These are phyloP conservation scores for Centropus bengalensis DNA, from an alignment of 2,113 vertebrate species.

Conservation along the genomic window DNA sequence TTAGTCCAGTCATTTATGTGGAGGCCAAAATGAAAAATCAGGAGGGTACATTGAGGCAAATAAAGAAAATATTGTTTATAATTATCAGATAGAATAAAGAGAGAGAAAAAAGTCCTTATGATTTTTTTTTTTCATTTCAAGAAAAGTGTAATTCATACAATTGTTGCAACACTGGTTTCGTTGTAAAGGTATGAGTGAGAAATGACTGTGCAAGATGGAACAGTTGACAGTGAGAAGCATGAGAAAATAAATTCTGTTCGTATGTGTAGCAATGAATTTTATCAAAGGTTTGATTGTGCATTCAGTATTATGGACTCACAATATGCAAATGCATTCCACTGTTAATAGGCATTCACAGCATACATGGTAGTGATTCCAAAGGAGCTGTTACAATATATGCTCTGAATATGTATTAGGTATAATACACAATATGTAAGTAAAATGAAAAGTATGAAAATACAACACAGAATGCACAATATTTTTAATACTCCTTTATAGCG, in stretches of 20 bases:
- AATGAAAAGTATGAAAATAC: conserved; percentile 20
- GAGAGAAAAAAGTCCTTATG: neutral
- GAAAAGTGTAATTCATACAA: neutral
- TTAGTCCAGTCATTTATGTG: neutral
- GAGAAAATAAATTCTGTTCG: conserved; percentile 50
- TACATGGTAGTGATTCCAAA: conserved; percentile 64
- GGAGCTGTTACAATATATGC: conserved; percentile 56
- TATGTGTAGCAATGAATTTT: conserved; percentile 26
- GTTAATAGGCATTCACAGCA: conserved; percentile 65
- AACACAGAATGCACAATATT: conserved; percentile 22
- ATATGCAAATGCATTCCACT: conserved; percentile 68
- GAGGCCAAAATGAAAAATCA: neutral
- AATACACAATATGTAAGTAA: conserved; percentile 42
- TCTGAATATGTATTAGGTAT: conserved; percentile 67
- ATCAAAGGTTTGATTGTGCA: conserved; percentile 45
- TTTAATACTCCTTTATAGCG: conserved; percentile 2
- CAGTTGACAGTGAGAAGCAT: conserved; percentile 12
- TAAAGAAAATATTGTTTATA: neutral
- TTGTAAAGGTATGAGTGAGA: neutral
- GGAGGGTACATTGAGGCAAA: neutral
- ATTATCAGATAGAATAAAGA: neutral
- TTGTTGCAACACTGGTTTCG: neutral
- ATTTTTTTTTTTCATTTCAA: neutral
- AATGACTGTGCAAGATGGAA: neutral
- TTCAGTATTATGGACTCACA: conserved; percentile 53